phyloP scores from a whole-genome alignment of 35 echinoderm and acorn worm species.

The Lytechinus variegatus region DNA sequence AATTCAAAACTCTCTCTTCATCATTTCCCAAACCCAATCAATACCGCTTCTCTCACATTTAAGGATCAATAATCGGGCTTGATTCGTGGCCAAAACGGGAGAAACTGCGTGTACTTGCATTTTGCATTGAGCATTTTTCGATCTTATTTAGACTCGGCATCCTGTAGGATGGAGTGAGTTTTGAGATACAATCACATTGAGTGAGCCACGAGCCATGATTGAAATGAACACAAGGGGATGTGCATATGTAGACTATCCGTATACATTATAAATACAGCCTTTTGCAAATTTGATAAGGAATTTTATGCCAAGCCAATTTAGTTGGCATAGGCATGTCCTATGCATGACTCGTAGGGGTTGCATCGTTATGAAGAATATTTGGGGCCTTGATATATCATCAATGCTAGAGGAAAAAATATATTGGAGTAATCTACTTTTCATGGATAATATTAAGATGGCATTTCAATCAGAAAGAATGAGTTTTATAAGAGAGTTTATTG shows the following conservation, averaged over 20 bases:
- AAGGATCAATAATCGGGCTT: background rate
- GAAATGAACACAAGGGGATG: background rate
- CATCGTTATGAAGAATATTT: background rate
- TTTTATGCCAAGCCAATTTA: slow-evolving; percentile 19
- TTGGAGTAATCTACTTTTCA: background rate
- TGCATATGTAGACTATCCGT: background rate
- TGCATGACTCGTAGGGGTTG: background rate
- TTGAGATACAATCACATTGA: background rate
- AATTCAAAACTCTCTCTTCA: background rate
- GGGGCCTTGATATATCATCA: background rate
- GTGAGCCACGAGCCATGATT: background rate
- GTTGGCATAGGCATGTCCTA: background rate
- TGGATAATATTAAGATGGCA: background rate
- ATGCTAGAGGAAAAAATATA: background rate
- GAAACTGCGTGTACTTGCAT: background rate
- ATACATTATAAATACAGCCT: slow-evolving; percentile 20
- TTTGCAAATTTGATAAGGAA: slow-evolving; percentile 20
- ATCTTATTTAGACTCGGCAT: background rate
- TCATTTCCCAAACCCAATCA: slow-evolving; percentile 11
- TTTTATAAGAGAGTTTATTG: background rate
- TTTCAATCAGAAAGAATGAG: background rate
- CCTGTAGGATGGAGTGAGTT: background rate
- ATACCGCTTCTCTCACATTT: slow-evolving; percentile 12
- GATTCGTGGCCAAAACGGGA: background rate
- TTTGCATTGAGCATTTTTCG: background rate